Percentiles rank a stretch among this genome's conserved stretches.
Conservation (phyloP, 1,140 invertebrate genomes). For the Zaprionus camerounensis region DNA sequence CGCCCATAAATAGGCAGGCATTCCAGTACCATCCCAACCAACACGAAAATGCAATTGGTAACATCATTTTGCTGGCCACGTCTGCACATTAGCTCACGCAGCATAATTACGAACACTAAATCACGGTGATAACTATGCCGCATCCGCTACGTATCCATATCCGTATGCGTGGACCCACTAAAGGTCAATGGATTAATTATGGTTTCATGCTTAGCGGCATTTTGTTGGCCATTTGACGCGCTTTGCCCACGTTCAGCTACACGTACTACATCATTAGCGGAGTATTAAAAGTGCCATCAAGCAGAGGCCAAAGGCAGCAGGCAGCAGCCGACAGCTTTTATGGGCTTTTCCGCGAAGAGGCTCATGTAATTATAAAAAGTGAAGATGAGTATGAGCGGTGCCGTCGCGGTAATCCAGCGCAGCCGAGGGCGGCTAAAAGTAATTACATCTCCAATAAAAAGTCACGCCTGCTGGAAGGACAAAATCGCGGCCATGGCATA, state of each 20-base stretch:
- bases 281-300: slow-evolving; percentile 50
- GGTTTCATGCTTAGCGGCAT: slow-evolving; percentile 31
- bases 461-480: slow-evolving; percentile 60
- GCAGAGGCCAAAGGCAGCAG: slow-evolving; percentile 32
- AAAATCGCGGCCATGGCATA: slow-evolving; percentile 55
- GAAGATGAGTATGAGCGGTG: slow-evolving; percentile 39
- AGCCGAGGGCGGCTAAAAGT: slow-evolving; percentile 54
- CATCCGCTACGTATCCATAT: neutral
- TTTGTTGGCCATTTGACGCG: slow-evolving; percentile 45
- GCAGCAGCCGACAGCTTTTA: slow-evolving; percentile 44
- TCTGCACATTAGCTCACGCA: neutral
- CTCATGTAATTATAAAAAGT: slow-evolving; percentile 74
- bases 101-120: slow-evolving; percentile 11
- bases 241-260: neutral
- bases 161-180: slow-evolving; percentile 6
- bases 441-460: slow-evolving; percentile 82
- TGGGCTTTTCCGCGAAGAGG: slow-evolving; percentile 31
- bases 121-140: neutral
- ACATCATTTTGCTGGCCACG: neutral
- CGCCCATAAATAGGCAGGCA: neutral
- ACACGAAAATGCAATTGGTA: neutral
- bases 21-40: neutral
- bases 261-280: slow-evolving; percentile 55
- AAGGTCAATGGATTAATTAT: slow-evolving; percentile 57
- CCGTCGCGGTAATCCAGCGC: slow-evolving; percentile 40